These are phyloP conservation scores for Agrochola lychnidis DNA, from an alignment of 2,888 invertebrate genomes.

Conservation along the genomic window DNA sequence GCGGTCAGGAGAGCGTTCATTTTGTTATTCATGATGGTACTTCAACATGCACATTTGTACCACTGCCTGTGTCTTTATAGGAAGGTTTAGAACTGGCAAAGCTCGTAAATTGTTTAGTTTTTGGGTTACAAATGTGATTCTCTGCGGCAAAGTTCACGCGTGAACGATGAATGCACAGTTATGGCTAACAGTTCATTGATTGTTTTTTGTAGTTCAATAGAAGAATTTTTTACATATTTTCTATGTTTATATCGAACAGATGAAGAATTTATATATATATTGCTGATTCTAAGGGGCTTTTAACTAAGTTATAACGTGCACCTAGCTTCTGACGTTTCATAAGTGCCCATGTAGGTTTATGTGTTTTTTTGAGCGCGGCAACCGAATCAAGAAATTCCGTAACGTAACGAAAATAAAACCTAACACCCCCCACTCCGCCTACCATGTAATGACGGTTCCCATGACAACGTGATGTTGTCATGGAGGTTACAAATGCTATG, in stretches of 20 bases:
- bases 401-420: no score
- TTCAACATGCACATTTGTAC: conserved; percentile 57
- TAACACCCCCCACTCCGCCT: no score
- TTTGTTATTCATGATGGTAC: conserved; percentile 69
- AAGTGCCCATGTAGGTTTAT: no score
- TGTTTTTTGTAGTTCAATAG: conserved; percentile 23
- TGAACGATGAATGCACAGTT: conserved; percentile 57
- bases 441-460: no score
- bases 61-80: conserved; percentile 26
- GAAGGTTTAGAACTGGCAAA: conserved; percentile 57
- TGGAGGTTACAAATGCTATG: no score
- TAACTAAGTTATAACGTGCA: no score
- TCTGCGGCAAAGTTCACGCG: conserved; percentile 40
- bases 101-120: conserved; percentile 27
- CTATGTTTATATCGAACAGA: not conserved
- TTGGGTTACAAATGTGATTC: conserved; percentile 30
- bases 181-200: conserved; percentile 54
- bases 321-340: no score
- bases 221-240: conserved; percentile 10
- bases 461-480: no score
- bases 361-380: no score
- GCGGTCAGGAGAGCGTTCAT: conserved; percentile 81
- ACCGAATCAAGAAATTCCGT: no score
- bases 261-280: not conserved
- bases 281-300: not conserved